phyloP scores from a whole-genome alignment of 64 coral and sea anemone species.

The Dendrophyllia cribrosa region DNA sequence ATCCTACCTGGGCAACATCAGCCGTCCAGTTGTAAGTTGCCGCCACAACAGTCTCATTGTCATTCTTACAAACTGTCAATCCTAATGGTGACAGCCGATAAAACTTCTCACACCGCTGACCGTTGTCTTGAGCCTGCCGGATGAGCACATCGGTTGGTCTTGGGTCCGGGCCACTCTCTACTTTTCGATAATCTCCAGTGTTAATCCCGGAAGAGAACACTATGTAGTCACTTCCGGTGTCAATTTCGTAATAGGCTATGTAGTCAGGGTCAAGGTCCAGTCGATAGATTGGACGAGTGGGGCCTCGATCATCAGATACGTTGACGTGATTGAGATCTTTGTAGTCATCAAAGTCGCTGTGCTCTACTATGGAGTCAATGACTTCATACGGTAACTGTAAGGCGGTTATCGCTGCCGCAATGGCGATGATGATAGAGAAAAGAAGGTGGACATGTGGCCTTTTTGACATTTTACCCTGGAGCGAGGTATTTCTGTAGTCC shows the following conservation, averaged over 20 bases:
- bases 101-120: conserved; percentile 42
- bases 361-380: neutral
- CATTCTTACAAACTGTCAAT: conserved; percentile 26
- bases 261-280: conserved; percentile 75
- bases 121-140: conserved; percentile 26
- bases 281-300: conserved; percentile 50
- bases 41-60: conserved; percentile 11
- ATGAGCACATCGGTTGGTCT: conserved; percentile 22
- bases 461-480: neutral
- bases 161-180: conserved; percentile 57
- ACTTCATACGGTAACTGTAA: neutral
- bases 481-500: too few species aligned
- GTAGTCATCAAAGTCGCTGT: neutral
- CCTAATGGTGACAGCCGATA: conserved; percentile 38
- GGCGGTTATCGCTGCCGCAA: neutral
- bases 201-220: conserved; percentile 61
- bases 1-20: neutral
- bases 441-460: neutral
- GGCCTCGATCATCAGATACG: neutral
- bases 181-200: conserved; percentile 54
- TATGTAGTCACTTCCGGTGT: conserved; percentile 36
- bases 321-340: neutral
- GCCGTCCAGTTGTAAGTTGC: conserved; percentile 34
- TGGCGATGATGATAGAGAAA: neutral
- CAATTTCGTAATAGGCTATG: conserved; percentile 71